phyloP scores from a whole-genome alignment of 1,140 invertebrate species.

The Drosophila persimilis region DNA sequence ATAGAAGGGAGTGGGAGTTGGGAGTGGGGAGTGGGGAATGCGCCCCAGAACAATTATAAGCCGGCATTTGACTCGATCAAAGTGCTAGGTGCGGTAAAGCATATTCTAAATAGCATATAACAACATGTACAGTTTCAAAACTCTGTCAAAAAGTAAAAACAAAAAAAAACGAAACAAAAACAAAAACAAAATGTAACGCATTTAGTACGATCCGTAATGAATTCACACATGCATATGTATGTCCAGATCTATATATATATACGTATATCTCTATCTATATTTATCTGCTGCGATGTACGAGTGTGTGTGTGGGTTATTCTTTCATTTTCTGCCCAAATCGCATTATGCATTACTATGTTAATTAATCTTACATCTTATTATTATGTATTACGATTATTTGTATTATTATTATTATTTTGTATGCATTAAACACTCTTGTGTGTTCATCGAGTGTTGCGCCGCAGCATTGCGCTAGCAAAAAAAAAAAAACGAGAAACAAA shows the following conservation, averaged over 20 bases:
- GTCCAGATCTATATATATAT: slow-evolving; percentile 31
- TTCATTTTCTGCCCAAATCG: slow-evolving; percentile 68
- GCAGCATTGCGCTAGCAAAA: slow-evolving; percentile 50
- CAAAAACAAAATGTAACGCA: slow-evolving; percentile 20
- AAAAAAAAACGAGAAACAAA: slow-evolving; percentile 50
- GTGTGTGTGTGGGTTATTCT: slow-evolving; percentile 24
- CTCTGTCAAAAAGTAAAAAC: slow-evolving; percentile 39
- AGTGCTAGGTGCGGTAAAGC: slow-evolving; percentile 33
- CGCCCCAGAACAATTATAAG: slow-evolving; percentile 39
- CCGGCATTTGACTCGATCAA: slow-evolving; percentile 36
- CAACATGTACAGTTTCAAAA: slow-evolving; percentile 68
- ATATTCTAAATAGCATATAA: slow-evolving; percentile 59
- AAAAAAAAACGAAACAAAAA: slow-evolving; percentile 13
- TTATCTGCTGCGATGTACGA: slow-evolving; percentile 34
- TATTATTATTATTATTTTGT: slow-evolving; percentile 68
- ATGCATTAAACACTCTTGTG: slow-evolving; percentile 69
- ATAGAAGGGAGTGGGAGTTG: slow-evolving; percentile 24
- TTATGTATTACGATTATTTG: slow-evolving; percentile 63
- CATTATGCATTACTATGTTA: slow-evolving; percentile 73
- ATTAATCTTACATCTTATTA: slow-evolving; percentile 53
- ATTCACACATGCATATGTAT: slow-evolving; percentile 30
- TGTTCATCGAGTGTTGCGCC: slow-evolving; percentile 70
- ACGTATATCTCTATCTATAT: slow-evolving; percentile 4
- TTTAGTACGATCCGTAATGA: slow-evolving; percentile 33
- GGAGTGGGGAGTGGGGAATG: slow-evolving; percentile 11